These are phyloP conservation scores for Lucinisca nassula DNA, from an alignment of 2,888 invertebrate genomes.

Conservation along the genomic window DNA sequence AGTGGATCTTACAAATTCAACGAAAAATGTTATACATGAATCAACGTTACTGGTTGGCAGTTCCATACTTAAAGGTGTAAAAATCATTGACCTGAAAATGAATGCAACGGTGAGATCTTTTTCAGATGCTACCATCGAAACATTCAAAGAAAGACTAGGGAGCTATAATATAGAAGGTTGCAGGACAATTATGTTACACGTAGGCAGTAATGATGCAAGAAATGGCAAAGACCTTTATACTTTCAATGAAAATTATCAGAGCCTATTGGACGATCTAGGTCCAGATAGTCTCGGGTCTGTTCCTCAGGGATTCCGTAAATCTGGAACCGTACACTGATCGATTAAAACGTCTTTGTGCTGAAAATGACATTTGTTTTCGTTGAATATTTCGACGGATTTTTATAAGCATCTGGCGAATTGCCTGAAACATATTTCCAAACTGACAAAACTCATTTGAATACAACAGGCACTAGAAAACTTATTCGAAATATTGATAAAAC, in stretches of 20 bases:
- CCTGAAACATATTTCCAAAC: background rate
- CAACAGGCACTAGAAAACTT: background rate
- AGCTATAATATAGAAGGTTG: background rate
- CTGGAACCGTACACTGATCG: background rate
- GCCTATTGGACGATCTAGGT: background rate
- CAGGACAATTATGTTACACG: background rate
- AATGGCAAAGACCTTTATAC: background rate
- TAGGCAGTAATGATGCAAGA: background rate
- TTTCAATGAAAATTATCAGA: background rate
- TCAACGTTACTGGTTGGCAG: background rate
- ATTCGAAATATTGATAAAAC: background rate
- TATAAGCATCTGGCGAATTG: background rate
- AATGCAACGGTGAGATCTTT: background rate
- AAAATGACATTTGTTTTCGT: background rate
- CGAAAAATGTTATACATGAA: background rate
- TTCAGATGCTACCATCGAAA: background rate
- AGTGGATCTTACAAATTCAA: background rate
- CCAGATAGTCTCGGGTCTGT: background rate
- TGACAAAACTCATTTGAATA: background rate
- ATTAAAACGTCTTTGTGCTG: background rate
- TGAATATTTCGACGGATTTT: background rate
- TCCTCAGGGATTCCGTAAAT: background rate
- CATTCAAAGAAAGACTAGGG: background rate
- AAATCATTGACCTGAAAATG: background rate
- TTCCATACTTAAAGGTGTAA: background rate